These are phyloP conservation scores for Drosophila longiperda DNA, from an alignment of 2,888 invertebrate genomes.

Conservation along the genomic window DNA sequence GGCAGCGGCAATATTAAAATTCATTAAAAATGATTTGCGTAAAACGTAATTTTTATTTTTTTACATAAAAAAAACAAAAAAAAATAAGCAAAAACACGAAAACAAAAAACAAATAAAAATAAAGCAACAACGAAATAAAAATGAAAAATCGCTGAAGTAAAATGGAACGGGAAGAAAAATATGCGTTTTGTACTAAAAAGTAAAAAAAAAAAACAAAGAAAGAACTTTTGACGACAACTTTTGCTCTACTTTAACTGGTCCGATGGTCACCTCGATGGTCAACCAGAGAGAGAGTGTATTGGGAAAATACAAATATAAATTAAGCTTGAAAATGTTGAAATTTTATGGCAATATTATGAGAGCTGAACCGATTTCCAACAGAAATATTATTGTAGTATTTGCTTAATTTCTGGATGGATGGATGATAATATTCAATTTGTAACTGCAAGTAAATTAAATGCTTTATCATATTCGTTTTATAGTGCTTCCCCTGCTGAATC, in stretches of 20 bases:
- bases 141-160: conserved; percentile 5
- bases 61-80: conserved; percentile 43
- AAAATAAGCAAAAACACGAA: conserved; percentile 5
- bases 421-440: not conserved
- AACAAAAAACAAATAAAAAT: conserved; percentile 1
- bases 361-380: not conserved
- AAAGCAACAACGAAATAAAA: conserved; percentile 14
- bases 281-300: no score
- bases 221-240: conserved; percentile 19
- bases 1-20: conserved; percentile 71
- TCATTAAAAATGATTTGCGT: conserved; percentile 81
- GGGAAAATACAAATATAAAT: no score
- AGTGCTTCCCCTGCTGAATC: not conserved
- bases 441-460: not conserved
- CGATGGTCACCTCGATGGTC: not conserved
- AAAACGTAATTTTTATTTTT: conserved; percentile 80
- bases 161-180: conserved; percentile 9
- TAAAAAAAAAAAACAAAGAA: conserved; percentile 67
- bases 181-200: conserved; percentile 44
- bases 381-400: not conserved
- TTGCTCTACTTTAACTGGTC: not conserved
- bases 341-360: not conserved
- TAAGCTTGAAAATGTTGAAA: not conserved
- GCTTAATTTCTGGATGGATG: not conserved
- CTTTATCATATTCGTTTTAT: no score